Conservation (phyloP, 2,888 invertebrate genomes). For the Plagodis pulveraria region DNA sequence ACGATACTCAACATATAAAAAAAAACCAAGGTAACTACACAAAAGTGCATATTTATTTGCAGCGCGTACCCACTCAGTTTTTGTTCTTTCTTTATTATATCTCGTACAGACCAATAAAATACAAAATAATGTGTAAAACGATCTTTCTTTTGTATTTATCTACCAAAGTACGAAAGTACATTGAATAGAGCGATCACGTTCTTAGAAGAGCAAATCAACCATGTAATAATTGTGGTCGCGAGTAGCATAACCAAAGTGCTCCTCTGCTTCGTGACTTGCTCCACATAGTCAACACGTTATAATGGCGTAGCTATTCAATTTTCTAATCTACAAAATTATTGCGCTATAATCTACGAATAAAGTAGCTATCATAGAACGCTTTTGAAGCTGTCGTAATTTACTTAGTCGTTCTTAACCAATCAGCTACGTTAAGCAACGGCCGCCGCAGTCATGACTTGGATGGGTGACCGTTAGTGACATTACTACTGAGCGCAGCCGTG, state of each 20-base stretch:
- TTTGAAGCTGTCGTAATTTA: too few relatives aligned
- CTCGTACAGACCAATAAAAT: conserved; percentile 15
- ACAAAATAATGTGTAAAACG: conserved; percentile 25
- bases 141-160: conserved; percentile 22
- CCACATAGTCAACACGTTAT: conserved; percentile 25
- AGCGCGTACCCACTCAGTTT: not conserved
- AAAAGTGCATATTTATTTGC: too few relatives aligned
- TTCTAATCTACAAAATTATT: conserved; percentile 36
- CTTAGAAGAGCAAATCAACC: conserved; percentile 48
- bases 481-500: too few relatives aligned
- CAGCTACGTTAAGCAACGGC: too few relatives aligned
- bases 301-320: conserved; percentile 21
- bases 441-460: too few relatives aligned
- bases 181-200: conserved; percentile 48
- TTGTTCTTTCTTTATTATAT: conserved; percentile 14
- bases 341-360: too few relatives aligned
- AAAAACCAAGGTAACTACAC: too few relatives aligned
- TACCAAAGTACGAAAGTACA: conserved; percentile 25
- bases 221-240: conserved; percentile 44
- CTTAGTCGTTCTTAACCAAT: too few relatives aligned
- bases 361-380: too few relatives aligned
- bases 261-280: conserved; percentile 38
- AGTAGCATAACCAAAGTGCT: conserved; percentile 47
- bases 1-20: too few relatives aligned
- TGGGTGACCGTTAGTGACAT: too few relatives aligned